Base-by-base conservation (phyloP, 2,888 invertebrate species). In the Drosophila mayaguana region DNA sequence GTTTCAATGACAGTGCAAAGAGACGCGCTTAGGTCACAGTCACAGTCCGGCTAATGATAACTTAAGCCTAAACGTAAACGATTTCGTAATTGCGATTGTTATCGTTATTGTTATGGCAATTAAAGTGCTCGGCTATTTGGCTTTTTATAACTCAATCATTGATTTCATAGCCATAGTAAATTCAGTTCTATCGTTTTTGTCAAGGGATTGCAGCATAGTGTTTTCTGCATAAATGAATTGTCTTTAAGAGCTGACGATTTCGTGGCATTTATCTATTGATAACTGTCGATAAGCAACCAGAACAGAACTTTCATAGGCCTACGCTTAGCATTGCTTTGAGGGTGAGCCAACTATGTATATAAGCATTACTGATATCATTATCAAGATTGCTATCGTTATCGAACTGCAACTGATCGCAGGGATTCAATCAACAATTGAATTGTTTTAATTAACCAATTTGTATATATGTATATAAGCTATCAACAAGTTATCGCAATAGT, bases 1-100 rank as follows among this genome's bases (percentile, higher is more conserved):
- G 48, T 68, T 61, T 87, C 82, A 82, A 82, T 82, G 83, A 80
- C 88, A 82, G 59, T 42, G 73, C 50, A 14, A 45, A 56, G 54
- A 56, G 73, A 53, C 61, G 54, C n/a, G 28, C 32, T n/a, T n/a
- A 16, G 48, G 48, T 50, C 48, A 32, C 28, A 50, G 48, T 32
- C 48, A 32, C 18, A 28, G 28, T 16, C 11, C 5, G 46, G 34
- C 32, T 79, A 78, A 80, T 81, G 81, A 71, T 83, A 57, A 61
- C 36, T 62, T 62, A 12, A 28, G 55, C 50, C 32, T 56, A 66
- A 32, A 22, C 50, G 20, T 22, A 51, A 66, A 20, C 71, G 59
- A 36, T 48, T 38, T 40, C 54, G 38, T 40, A 25, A 40, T 40
- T 42, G 54, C 11, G 22, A 28, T 28, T 36, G 40, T 40, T 40